Conservation (phyloP, 2,113 vertebrate species). For the Lonchura striata region DNA sequence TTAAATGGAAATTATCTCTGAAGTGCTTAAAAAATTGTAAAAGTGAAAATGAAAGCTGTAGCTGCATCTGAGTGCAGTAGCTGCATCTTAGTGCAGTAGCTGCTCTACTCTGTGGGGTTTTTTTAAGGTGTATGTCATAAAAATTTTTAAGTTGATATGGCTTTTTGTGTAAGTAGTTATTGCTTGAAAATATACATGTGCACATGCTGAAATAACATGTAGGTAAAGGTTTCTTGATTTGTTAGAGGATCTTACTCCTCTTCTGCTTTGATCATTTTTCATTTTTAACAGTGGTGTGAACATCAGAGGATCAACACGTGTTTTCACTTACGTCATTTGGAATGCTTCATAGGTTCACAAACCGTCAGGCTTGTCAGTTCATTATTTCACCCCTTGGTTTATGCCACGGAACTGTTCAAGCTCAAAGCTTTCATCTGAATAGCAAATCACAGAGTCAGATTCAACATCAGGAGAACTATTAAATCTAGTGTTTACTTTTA, state of each 20-base stretch:
- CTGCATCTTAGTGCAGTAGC: background rate
- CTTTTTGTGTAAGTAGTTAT: background rate
- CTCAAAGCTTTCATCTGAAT: background rate
- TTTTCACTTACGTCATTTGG: background rate
- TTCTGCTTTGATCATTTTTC: background rate
- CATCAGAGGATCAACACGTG: conserved; percentile 2
- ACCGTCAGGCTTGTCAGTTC: background rate
- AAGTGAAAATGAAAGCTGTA: background rate
- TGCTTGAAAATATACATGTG: background rate
- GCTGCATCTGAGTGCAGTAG: background rate
- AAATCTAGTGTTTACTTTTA: background rate
- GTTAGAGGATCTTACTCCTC: background rate
- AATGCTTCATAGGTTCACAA: background rate
- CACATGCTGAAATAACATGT: background rate
- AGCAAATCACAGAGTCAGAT: background rate
- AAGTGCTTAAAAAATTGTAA: background rate
- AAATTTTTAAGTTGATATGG: background rate
- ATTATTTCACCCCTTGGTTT: conserved; percentile 4
- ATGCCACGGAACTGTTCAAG: background rate
- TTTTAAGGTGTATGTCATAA: background rate
- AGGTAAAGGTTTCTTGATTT: background rate
- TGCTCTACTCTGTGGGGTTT: background rate
- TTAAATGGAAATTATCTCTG: background rate
- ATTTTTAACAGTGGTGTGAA: background rate
- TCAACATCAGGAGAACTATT: background rate